A percentile compares a stretch with the other conserved stretches of the same genome.
Evolutionary conservation across 2,113 vertebrate species (phyloP).

Genomic region (Nerophis ophidion): DNA sequence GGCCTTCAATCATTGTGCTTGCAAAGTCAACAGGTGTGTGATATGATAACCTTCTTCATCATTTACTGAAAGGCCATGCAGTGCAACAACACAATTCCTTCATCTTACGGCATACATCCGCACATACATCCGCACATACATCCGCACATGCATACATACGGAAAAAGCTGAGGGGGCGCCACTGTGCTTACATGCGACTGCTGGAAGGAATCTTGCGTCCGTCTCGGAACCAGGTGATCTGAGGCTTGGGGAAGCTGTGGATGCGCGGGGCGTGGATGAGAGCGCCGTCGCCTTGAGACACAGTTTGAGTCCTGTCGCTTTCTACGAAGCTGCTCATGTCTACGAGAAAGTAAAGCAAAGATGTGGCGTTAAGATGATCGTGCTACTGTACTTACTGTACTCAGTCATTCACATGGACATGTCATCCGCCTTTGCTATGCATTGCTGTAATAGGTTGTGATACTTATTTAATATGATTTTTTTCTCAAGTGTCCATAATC

Average conservation of each 20-base stretch:
- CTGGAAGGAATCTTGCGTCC: conserved; percentile 97
- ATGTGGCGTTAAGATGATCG: neutral
- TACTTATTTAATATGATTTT: too few species aligned
- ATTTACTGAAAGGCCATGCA: conserved; percentile 50
- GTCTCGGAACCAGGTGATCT: conserved; percentile 98
- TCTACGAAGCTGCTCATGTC: conserved; percentile 96
- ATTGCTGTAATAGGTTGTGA: too few species aligned
- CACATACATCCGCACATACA: neutral
- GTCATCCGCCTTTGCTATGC: neutral
- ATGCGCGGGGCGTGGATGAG: conserved; percentile 83
- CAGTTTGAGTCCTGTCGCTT: conserved; percentile 75
- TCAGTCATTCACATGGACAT: neutral
- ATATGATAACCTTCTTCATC: conserved; percentile 66
- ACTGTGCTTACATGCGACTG: conserved; percentile 86
- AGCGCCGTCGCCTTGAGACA: conserved; percentile 88
- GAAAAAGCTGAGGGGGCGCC: neutral
- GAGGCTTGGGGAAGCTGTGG: conserved; percentile 91
- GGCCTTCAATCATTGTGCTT: conserved; percentile 65
- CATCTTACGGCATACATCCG: neutral
- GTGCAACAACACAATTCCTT: conserved; percentile 36
- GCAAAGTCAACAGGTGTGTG: conserved; percentile 62
- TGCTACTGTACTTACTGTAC: neutral
- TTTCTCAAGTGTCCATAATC: too few species aligned
- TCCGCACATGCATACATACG: neutral
- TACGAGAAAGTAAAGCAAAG: conserved; percentile 42